phyloP scores from a whole-genome alignment of 2,797 vertebrate genomes.

The Ctenopoma kingsleyae region DNA sequence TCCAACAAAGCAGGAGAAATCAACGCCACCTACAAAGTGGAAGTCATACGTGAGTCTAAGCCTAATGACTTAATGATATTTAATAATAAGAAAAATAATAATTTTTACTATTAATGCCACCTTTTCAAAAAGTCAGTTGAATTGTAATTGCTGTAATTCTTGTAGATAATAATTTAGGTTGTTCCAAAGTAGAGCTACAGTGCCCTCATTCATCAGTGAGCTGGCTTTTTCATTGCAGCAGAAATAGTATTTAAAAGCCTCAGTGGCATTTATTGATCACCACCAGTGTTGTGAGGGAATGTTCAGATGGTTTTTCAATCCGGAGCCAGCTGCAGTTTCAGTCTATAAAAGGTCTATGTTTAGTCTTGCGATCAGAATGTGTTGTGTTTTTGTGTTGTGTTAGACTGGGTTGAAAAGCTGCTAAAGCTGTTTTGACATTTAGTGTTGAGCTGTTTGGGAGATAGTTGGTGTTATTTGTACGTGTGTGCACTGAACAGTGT shows the following conservation, averaged over 20 bases:
- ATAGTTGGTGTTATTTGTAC: conserved; percentile 22
- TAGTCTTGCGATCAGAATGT: conserved; percentile 23
- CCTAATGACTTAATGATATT: background rate
- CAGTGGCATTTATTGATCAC: conserved; percentile 57
- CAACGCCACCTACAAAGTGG: conserved; percentile 96
- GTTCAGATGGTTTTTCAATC: conserved; percentile 6
- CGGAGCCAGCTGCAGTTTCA: conserved; percentile 22
- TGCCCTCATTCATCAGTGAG: background rate
- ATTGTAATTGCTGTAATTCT: background rate
- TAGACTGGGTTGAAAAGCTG: conserved; percentile 28
- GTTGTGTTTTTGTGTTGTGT: conserved; percentile 39
- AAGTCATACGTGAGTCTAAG: conserved; percentile 95
- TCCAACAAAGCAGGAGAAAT: conserved; percentile 94
- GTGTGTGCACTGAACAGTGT: conserved; percentile 11
- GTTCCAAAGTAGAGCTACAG: background rate
- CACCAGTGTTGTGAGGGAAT: conserved; percentile 33
- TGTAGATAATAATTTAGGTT: background rate
- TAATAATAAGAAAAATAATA: too few relatives aligned
- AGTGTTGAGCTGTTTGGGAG: conserved; percentile 26
- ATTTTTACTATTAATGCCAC: too few relatives aligned
- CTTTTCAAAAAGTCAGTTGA: too few relatives aligned
- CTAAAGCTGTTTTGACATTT: conserved; percentile 51
- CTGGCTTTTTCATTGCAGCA: conserved; percentile 1
- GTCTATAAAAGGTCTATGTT: conserved; percentile 38
- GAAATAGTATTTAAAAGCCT: conserved; percentile 35